Evolutionary conservation across 2,888 invertebrate species (phyloP).

Genomic region (Rhamnusium bicolor): DNA sequence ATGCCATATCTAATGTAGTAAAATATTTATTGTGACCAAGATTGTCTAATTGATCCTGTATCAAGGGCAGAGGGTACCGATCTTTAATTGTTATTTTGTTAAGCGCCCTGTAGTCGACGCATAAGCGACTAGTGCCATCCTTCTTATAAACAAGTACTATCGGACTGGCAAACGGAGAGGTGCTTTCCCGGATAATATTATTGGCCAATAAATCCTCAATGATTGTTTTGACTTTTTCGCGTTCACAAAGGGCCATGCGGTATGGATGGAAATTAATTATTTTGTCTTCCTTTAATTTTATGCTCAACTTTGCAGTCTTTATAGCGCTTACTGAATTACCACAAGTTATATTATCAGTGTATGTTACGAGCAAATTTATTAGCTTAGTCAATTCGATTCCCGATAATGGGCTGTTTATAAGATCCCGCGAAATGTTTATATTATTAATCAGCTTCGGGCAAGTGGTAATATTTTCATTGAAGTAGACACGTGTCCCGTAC

Average conservation of each 20-base stretch:
- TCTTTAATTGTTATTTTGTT: background rate
- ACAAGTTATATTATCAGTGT: too few species aligned
- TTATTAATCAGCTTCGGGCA: too few species aligned
- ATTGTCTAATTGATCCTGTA: background rate
- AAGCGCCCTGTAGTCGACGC: background rate
- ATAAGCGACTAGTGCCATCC: background rate
- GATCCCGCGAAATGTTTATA: too few species aligned
- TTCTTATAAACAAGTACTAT: constrained; percentile 13
- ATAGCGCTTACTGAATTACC: too few species aligned
- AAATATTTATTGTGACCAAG: background rate
- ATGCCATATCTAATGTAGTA: background rate
- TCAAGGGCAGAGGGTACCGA: background rate
- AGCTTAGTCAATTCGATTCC: too few species aligned
- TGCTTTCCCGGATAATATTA: background rate
- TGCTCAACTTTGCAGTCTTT: too few species aligned
- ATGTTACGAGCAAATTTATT: too few species aligned
- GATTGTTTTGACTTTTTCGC: constrained; percentile 1
- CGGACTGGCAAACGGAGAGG: constrained; percentile 12
- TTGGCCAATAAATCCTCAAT: background rate
- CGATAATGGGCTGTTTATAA: too few species aligned
- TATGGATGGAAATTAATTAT: background rate
- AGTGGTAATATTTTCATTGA: too few species aligned
- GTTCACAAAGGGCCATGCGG: background rate
- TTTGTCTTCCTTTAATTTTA: background rate
- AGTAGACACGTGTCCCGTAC: too few species aligned